Evolutionary conservation across 2,888 invertebrate species (phyloP), one percentile per base, ranked within the genome.

Genomic region (Trichogramma evanescens): DNA sequence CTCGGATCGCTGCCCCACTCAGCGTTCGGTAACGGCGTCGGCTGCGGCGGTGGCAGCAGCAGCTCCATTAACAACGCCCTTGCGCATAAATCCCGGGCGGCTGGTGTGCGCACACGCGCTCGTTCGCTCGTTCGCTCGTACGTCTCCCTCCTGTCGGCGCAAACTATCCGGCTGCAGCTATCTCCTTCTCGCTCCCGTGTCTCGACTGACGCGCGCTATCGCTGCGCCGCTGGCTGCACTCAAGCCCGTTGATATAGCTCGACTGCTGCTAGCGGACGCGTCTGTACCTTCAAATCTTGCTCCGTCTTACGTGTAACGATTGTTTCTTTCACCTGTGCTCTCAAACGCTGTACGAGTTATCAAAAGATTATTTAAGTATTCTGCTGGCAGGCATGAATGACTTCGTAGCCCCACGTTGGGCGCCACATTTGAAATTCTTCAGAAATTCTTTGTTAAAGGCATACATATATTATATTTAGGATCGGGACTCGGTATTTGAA

Each of bases 41-140:
- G 26, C 26, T 3, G 3, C 26, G 26, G 26, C 26, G 26, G 26
- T 60, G 57, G 64, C 66, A 59, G 65, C 67, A 68, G 59, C 66
- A 67, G 71, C 74, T 72, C 74, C 74, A 75, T 76, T 76, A 77
- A 76, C 76, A 77, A 77, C 77, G 77, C 77, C 77, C 77, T 77
- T 75, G 77, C 77, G 74, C 75, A 77, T 77, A 77, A 77, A 77
- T 77, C 74, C 75, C 67, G 68, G 67, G 68, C 68, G 67, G 65
- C 70, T 65, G 68, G 68, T 69, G 71, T 69, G 68, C 64, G 71
- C 69, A 67, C 63, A 60, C 55, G 44, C 44, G 13, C 43, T 38
- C 49, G 41, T 54, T 57, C 61, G 44, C 39, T 42, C 53, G 45
- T 44, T 48, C 39, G 54, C 46, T 64, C 58, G 64, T 62, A 48